These are phyloP conservation scores for Tupiocoris notatus DNA, from an alignment of 2,888 invertebrate species.

Conservation along the genomic window DNA sequence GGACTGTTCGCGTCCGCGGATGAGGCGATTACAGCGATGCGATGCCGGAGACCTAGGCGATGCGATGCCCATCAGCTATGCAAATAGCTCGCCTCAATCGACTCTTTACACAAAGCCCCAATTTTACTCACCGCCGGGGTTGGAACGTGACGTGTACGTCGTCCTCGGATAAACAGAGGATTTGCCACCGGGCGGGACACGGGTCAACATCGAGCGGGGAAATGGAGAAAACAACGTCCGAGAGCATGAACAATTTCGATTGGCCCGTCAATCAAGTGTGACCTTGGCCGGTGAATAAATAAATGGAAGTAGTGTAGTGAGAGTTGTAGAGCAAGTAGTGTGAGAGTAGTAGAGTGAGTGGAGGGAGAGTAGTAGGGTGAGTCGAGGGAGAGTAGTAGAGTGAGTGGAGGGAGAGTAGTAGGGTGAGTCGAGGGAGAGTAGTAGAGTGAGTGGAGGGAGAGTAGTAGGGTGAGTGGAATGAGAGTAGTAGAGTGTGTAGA, in stretches of 20 bases:
- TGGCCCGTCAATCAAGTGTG: not conserved
- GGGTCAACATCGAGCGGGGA: not conserved
- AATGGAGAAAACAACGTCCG: not conserved
- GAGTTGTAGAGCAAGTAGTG: too few species aligned
- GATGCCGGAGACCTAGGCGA: not conserved
- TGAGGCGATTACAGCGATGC: slow-evolving; percentile 14
- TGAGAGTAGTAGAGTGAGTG: too few species aligned
- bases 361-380: too few species aligned
- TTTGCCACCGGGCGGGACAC: not conserved
- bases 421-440: too few species aligned
- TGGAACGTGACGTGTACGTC: not conserved
- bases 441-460: too few species aligned
- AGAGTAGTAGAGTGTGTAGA: too few species aligned
- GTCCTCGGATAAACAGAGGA: not conserved
- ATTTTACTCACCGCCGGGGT: not conserved
- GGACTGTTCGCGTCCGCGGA: not conserved
- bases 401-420: too few species aligned
- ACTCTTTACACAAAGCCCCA: slow-evolving; percentile 15
- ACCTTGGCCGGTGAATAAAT: too few species aligned
- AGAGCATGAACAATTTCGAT: not conserved
- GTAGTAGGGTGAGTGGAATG: too few species aligned
- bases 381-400: too few species aligned
- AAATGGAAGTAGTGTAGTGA: too few species aligned
- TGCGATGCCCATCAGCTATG: slow-evolving; percentile 20
- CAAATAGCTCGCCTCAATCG: slow-evolving; percentile 27